Percentiles rank a stretch among this genome's conserved stretches.
Evolutionary conservation across 1,140 invertebrate species (phyloP).

Genomic region (Lasaia peninsularis): DNA sequence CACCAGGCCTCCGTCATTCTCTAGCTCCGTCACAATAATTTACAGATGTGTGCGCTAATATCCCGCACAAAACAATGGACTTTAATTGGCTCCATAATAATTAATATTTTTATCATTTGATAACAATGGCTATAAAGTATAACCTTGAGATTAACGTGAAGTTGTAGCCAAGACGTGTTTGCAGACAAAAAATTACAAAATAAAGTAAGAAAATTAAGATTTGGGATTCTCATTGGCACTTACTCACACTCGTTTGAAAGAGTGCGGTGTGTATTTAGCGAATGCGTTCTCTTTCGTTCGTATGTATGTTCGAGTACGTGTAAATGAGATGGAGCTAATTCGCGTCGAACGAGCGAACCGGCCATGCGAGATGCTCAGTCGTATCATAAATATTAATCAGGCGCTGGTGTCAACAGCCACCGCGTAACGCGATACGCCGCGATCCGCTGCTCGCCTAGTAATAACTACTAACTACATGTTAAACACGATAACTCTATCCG

Average conservation of each 20-base stretch:
- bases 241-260: slow-evolving; percentile 56
- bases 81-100: neutral
- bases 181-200: slow-evolving; percentile 38
- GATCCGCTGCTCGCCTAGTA: slow-evolving; percentile 69
- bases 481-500: slow-evolving; percentile 45
- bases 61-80: neutral
- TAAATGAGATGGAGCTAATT: slow-evolving; percentile 58
- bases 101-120: slow-evolving; percentile 7
- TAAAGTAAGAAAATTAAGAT: slow-evolving; percentile 58
- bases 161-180: slow-evolving; percentile 28
- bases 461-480: slow-evolving; percentile 49
- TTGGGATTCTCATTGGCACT: slow-evolving; percentile 71
- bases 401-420: slow-evolving; percentile 76
- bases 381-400: slow-evolving; percentile 78
- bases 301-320: slow-evolving; percentile 33
- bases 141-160: slow-evolving; percentile 15
- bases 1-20: neutral
- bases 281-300: slow-evolving; percentile 41
- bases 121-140: slow-evolving; percentile 13
- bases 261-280: slow-evolving; percentile 50
- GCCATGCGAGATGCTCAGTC: slow-evolving; percentile 74
- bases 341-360: slow-evolving; percentile 67
- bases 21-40: no score
- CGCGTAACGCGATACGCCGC: slow-evolving; percentile 73
- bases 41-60: neutral